Base-by-base conservation (phyloP, 2,888 invertebrate species). In the Hemithea aestivaria region DNA sequence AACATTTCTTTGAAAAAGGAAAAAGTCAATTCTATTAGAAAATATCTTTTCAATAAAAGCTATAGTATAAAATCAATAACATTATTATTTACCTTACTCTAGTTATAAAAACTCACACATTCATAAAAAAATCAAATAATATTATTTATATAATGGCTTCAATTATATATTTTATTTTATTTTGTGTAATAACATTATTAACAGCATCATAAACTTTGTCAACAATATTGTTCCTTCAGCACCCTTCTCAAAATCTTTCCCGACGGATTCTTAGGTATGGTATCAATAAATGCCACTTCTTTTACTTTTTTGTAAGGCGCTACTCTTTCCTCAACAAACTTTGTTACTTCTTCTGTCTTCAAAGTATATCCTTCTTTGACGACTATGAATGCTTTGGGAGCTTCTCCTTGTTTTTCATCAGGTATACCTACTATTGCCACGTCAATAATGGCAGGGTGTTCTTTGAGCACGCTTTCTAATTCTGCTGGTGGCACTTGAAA, bases 401-500 rank as follows among this genome's bases (percentile, higher is more conserved):
- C 87, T 78, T 96, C 95, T 2, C 95, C 95, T 42, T 77, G 82
- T 33, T 80, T 73, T 1, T 79, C 77, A 64, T 94, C 90, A 1
- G 92, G 90, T 21, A 94, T 73, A 1, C 95, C 96, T 40, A 96
- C 82, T 1, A 97, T 96, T 0, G 93, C 96, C 0, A 92, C 94
- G 55, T 97, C 96, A 11, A 85, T 64, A 0, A 97, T 88, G 25
- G 89, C 89, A 0, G 94, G 93, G 76, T 94, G 92, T 31, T 88
- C 87, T 47, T 93, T 87, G 1, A 95, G 67, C 6, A 94, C 55
- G 35, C 88, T 91, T 73, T 96, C 96, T 25, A 96, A 70, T 73
- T 96, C 96, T 2, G 96, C 95, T 8, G 96, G 96, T n/a, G 96
- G 90, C 10, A 96, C 95, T 90, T 95, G 89, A 61, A 82, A 90